phyloP scores from a whole-genome alignment of 1,140 invertebrate genomes.

The Dolichoris vasculosae region DNA sequence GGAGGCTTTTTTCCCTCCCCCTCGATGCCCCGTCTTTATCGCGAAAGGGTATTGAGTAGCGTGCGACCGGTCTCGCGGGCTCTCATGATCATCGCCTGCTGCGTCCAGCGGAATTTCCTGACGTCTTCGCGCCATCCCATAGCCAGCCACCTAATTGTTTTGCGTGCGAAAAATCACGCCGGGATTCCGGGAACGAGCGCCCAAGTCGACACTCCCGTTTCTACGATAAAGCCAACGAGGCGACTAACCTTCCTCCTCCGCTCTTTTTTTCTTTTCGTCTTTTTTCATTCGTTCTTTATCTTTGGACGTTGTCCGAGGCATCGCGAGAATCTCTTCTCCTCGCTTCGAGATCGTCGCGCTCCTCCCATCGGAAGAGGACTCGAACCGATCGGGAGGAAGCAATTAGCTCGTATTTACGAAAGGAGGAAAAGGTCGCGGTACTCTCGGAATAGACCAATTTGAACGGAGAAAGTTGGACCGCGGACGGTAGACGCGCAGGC shows the following conservation, averaged over 20 bases:
- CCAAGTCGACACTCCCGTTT: slow-evolving; percentile 41
- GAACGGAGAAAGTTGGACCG: slow-evolving; percentile 50
- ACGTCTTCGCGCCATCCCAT: background rate
- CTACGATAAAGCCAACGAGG: slow-evolving; percentile 27
- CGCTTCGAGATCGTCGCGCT: background rate
- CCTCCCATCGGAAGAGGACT: too few relatives aligned
- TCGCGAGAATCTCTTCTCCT: too few relatives aligned
- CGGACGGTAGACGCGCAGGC: slow-evolving; percentile 54
- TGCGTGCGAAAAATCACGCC: slow-evolving; percentile 51
- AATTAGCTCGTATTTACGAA: too few relatives aligned
- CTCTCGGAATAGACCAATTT: slow-evolving; percentile 56
- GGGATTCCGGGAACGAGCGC: slow-evolving; percentile 51
- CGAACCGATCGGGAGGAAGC: too few relatives aligned
- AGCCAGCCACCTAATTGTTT: slow-evolving; percentile 41
- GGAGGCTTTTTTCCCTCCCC: background rate
- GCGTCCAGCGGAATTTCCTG: slow-evolving; percentile 62
- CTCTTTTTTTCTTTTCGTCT: too few relatives aligned
- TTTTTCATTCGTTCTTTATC: too few relatives aligned
- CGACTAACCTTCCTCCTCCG: slow-evolving; percentile 9
- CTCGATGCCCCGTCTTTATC: slow-evolving; percentile 61
- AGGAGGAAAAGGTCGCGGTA: too few relatives aligned
- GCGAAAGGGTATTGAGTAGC: slow-evolving; percentile 72
- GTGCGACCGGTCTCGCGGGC: slow-evolving; percentile 64
- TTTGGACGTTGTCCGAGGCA: too few relatives aligned
- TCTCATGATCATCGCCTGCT: slow-evolving; percentile 55